These are phyloP conservation scores for Syngnathoides biaculeatus DNA, from an alignment of 2,113 vertebrate species.

Conservation along the genomic window DNA sequence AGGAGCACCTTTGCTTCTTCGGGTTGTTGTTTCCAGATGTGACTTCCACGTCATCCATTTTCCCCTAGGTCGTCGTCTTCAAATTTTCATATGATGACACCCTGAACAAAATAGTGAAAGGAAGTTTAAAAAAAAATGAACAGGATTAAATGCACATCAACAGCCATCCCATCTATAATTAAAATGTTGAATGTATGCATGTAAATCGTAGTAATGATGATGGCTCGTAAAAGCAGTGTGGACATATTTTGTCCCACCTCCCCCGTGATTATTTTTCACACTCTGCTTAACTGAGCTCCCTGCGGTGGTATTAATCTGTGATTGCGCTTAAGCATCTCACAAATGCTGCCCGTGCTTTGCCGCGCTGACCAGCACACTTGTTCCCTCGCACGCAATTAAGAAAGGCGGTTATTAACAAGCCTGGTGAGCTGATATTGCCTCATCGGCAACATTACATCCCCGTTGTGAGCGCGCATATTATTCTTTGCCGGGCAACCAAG, in stretches of 20 bases:
- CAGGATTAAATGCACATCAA: neutral
- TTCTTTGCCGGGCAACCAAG: conserved; percentile 16
- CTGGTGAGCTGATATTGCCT: neutral
- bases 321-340: too few relatives aligned
- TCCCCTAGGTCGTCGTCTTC: neutral
- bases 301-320: too few relatives aligned
- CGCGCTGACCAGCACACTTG: neutral
- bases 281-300: neutral
- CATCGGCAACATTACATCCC: neutral
- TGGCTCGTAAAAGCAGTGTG: neutral
- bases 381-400: neutral
- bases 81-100: neutral
- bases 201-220: neutral
- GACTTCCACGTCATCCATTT: neutral
- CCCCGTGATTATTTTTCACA: too few relatives aligned
- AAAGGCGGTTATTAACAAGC: neutral
- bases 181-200: neutral
- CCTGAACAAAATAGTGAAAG: neutral
- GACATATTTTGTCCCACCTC: neutral
- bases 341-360: neutral
- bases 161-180: too few relatives aligned
- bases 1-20: neutral
- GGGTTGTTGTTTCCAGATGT: neutral
- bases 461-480: neutral
- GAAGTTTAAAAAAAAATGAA: neutral